Base-by-base conservation (phyloP, 2,888 invertebrate genomes). In the Drosophila mayaguana region DNA sequence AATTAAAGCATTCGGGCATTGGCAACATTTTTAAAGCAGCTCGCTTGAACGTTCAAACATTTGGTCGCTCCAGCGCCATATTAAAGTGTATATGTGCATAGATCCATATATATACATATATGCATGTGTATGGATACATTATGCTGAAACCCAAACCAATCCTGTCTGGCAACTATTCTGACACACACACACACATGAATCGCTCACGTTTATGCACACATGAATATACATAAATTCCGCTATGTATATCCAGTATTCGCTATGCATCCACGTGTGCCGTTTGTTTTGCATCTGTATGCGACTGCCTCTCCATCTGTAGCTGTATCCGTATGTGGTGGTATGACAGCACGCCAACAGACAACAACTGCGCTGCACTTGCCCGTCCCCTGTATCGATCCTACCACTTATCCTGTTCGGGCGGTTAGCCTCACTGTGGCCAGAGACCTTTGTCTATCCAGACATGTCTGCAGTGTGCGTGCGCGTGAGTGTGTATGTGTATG, bases 261-360 rank as follows among this genome's bases (percentile, higher is more conserved):
- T 75, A 80, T 83, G 82, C 77, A 69, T 83, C 78, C 88, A 85
- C 84, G 84, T 85, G 79, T 71, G 72, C 70, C 70, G 74, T 28
- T 45, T 54, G 68, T 63, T 66, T 64, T 50, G 45, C 50, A 38
- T 50, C 48, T 48, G 63, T 69, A 67, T 68, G 22, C 43, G 20
- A 60, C 48, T 59, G 43, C 69, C 43, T 64, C 46, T 63, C 54
- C 61, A 40, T 20, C 43, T 22, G 14, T 43, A 53, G 28, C 7
- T 28, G 32, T 32, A 32, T 78, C 63, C 51, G 63, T 65, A 57
- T 79, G 59, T 55, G 72, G 56, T 67, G 64, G 68, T 71, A 76
- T 73, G 78, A 80, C 70, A 75, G 66, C 48, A 45, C 48, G 57
- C 62, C 68, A 70, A 56, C 75, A 63, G 68, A 63, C 78, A 64